phyloP scores from a whole-genome alignment of 1,140 invertebrate genomes.

The Atopsyche davidsoni region DNA sequence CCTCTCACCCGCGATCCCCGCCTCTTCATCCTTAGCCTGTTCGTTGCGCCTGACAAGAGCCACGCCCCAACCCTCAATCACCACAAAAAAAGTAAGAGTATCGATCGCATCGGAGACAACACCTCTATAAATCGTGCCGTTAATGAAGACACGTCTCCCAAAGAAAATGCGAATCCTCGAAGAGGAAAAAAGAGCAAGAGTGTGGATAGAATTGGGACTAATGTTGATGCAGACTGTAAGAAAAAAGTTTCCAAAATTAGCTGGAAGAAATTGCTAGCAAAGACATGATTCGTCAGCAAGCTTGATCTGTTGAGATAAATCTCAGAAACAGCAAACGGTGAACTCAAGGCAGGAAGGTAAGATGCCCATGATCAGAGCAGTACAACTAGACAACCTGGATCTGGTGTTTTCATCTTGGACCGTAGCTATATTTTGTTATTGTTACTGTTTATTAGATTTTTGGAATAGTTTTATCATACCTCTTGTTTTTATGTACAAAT shows the following conservation, averaged over 20 bases:
- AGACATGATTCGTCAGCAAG: conserved; percentile 16
- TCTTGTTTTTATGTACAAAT: no score
- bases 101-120: conserved; percentile 24
- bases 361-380: no score
- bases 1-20: neutral
- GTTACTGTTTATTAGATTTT: no score
- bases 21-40: conserved; percentile 24
- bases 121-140: conserved; percentile 5
- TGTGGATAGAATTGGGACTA: conserved; percentile 17
- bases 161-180: conserved; percentile 2
- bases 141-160: neutral
- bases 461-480: no score
- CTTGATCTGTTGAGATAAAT: no score
- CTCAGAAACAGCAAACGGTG: no score
- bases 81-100: conserved; percentile 23
- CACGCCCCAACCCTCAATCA: conserved; percentile 3
- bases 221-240: conserved; percentile 4
- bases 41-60: conserved; percentile 10
- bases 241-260: conserved; percentile 18
- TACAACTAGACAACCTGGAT: no score
- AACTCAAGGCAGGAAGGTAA: no score
- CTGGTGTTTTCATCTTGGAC: no score
- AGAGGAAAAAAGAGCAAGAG: conserved; percentile 24
- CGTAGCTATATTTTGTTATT: no score
- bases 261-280: conserved; percentile 25